phyloP scores from a whole-genome alignment of 30 jellyfish, hydroid and myxozoan genomes.

The Hydractinia echinata region DNA sequence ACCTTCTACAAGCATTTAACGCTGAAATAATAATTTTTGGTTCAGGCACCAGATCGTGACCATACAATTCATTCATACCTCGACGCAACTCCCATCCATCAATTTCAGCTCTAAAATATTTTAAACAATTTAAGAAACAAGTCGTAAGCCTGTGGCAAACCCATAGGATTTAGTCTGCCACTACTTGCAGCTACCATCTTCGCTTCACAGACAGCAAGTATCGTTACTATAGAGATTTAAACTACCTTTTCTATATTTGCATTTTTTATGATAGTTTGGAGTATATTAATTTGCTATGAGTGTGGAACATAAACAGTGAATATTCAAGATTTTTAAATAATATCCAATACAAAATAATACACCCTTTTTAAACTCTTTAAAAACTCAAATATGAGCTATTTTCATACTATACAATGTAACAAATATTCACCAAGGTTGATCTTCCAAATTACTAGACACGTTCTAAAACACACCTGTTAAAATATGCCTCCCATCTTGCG shows the following conservation, averaged over 20 bases:
- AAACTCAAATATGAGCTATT: too few species aligned
- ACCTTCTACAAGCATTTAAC: conserved; percentile 73
- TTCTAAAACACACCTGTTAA: conserved; percentile 47
- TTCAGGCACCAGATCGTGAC: conserved; percentile 92
- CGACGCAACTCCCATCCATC: conserved; percentile 93
- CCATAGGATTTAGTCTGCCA: not conserved
- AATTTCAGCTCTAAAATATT: conserved; percentile 46
- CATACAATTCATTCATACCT: conserved; percentile 89
- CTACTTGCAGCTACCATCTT: not conserved
- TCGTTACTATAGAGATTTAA: not conserved
- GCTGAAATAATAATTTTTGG: conserved; percentile 94
- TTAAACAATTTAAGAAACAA: not conserved
- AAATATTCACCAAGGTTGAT: too few species aligned
- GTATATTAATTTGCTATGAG: too few species aligned
- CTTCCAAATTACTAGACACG: too few species aligned
- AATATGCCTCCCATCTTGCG: conserved; percentile 94
- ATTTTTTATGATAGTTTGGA: too few species aligned
- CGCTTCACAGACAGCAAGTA: not conserved
- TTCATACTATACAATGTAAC: too few species aligned
- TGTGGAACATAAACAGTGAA: too few species aligned
- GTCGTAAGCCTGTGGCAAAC: not conserved
- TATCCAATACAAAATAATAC: too few species aligned
- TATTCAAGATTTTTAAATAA: too few species aligned
- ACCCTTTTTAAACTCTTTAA: too few species aligned
- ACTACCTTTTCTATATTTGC: not conserved